These are phyloP conservation scores for Monochamus saltuarius DNA, from an alignment of 1,140 invertebrate genomes.

Conservation along the genomic window DNA sequence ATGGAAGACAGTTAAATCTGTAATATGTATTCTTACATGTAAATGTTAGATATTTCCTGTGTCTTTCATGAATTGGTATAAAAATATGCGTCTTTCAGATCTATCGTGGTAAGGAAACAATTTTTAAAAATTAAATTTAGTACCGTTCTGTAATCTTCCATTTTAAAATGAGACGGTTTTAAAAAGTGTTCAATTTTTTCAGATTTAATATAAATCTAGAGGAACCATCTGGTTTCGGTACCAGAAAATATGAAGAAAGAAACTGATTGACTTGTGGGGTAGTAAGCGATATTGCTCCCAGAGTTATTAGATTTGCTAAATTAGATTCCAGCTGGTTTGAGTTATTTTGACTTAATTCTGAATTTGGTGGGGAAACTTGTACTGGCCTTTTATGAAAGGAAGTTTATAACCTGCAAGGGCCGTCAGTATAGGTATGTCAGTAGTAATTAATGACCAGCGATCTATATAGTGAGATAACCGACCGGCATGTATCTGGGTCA, in stretches of 20 bases:
- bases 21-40: constrained; percentile 30
- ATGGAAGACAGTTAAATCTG: constrained; percentile 35
- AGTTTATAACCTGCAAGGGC: constrained; percentile 13
- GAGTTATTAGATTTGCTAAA: not conserved
- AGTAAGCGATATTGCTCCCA: constrained; percentile 8
- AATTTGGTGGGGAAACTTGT: not conserved
- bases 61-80: constrained; percentile 16
- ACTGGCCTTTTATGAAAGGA: constrained; percentile 12
- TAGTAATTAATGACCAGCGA: too few species aligned
- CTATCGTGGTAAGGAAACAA: constrained; percentile 36
- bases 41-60: constrained; percentile 35
- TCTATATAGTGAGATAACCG: too few species aligned
- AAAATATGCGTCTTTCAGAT: constrained; percentile 43
- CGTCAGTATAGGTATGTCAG: not conserved
- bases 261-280: constrained; percentile 25
- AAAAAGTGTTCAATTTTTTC: constrained; percentile 42
- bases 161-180: constrained; percentile 33
- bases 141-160: constrained; percentile 21
- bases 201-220: constrained; percentile 42
- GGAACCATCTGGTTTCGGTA: constrained; percentile 37
- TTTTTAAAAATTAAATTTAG: constrained; percentile 24
- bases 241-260: constrained; percentile 38
- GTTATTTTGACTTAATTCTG: not conserved
- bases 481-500: not conserved
- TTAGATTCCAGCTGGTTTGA: not conserved